These are phyloP conservation scores for Cantharis nigra DNA, from an alignment of 2,888 invertebrate species.

Conservation along the genomic window DNA sequence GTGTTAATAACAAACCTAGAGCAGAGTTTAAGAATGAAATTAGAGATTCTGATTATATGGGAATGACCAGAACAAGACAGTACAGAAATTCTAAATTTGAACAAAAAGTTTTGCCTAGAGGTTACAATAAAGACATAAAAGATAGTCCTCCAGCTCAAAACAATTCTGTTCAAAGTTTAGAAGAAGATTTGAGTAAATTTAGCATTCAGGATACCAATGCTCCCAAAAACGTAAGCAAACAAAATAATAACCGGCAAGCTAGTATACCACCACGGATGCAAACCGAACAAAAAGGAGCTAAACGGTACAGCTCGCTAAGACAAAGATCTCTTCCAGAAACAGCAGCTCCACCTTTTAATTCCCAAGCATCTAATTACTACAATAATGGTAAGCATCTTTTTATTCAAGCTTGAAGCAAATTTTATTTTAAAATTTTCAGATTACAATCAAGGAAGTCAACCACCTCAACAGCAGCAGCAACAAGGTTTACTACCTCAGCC, in stretches of 20 bases:
- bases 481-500: conserved; percentile 28
- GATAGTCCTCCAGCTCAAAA: conserved; percentile 43
- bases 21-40: conserved; percentile 41
- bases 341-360: conserved; percentile 46
- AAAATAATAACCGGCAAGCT: conserved; percentile 44
- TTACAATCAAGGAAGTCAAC: conserved; percentile 42
- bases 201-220: conserved; percentile 43
- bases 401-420: background rate
- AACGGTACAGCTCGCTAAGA: conserved; percentile 61
- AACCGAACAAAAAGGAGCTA: conserved; percentile 57
- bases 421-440: conserved; percentile 37
- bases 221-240: conserved; percentile 30
- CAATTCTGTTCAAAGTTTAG: conserved; percentile 40
- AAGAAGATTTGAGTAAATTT: conserved; percentile 48
- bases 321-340: conserved; percentile 65
- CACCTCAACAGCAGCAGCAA: conserved; percentile 24
- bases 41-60: conserved; percentile 51
- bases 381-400: conserved; percentile 41
- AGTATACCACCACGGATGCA: conserved; percentile 53
- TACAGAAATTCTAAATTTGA: conserved; percentile 43
- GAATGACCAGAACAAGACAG: conserved; percentile 50
- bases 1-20: conserved; percentile 45
- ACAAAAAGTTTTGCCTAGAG: conserved; percentile 38
- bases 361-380: conserved; percentile 48
- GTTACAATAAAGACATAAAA: conserved; percentile 24